Evolutionary conservation across 2,113 vertebrate species (phyloP).

Genomic region (Myrmophylax atrothorax): DNA sequence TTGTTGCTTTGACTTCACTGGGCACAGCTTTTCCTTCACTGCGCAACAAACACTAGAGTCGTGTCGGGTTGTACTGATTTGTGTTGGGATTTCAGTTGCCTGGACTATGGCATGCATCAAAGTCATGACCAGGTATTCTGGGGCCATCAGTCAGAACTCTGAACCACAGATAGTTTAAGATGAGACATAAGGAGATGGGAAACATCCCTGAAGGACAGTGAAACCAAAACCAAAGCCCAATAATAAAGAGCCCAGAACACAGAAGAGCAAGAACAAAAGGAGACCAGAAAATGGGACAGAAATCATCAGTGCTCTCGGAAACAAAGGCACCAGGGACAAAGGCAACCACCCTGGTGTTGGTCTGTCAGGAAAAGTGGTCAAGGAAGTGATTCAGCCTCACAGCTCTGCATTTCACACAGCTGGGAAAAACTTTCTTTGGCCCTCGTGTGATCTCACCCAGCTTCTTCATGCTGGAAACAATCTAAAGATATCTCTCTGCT

Average conservation of each 20-base stretch:
- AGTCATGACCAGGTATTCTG: not conserved
- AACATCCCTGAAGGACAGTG: not conserved
- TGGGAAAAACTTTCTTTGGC: not conserved
- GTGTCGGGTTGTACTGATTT: not conserved
- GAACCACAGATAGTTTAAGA: not conserved
- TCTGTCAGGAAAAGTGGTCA: not conserved
- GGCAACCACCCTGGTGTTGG: not conserved
- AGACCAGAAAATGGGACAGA: not conserved
- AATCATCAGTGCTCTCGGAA: not conserved
- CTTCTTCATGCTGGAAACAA: not conserved
- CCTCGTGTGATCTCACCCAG: not conserved
- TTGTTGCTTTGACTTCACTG: not conserved
- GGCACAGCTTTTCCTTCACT: not conserved
- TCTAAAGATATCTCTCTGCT: not conserved
- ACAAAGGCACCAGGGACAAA: not conserved
- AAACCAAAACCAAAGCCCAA: not conserved
- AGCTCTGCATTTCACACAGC: not conserved
- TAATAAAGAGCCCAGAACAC: not conserved
- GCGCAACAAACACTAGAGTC: not conserved
- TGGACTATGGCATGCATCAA: not conserved
- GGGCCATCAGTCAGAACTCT: not conserved
- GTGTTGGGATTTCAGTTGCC: not conserved
- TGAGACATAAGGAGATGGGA: not conserved
- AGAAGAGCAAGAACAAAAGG: not conserved
- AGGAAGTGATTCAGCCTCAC: not conserved